Percentiles rank a stretch among this genome's conserved stretches.
Evolutionary conservation across 2,888 invertebrate genomes (phyloP).

Genomic region (Drosophila subsilvestris): DNA sequence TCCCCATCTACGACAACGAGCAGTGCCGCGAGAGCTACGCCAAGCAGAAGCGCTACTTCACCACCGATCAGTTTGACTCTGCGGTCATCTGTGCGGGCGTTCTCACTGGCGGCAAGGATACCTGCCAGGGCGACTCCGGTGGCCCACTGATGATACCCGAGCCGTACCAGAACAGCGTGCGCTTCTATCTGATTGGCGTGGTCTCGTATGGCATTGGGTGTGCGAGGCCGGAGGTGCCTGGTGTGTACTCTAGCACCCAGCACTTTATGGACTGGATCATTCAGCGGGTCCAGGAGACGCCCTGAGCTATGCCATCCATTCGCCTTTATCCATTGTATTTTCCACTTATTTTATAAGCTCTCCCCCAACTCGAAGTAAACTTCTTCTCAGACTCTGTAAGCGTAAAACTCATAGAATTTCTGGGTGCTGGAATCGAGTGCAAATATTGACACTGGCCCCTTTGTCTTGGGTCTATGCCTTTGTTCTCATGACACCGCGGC

Average conservation of each 20-base stretch:
- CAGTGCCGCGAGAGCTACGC: slow-evolving; percentile 85
- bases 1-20: slow-evolving; percentile 88
- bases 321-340: background rate
- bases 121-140: slow-evolving; percentile 84
- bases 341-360: slow-evolving; percentile 16
- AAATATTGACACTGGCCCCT: slow-evolving; percentile 53
- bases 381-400: slow-evolving; percentile 1
- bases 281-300: slow-evolving; percentile 79
- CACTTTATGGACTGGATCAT: slow-evolving; percentile 87
- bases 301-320: slow-evolving; percentile 31
- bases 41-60: slow-evolving; percentile 66
- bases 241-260: slow-evolving; percentile 87
- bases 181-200: slow-evolving; percentile 86
- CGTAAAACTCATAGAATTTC: slow-evolving; percentile 2
- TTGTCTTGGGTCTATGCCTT: slow-evolving; percentile 50
- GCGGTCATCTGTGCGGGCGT: slow-evolving; percentile 82
- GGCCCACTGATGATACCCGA: slow-evolving; percentile 84
- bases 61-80: slow-evolving; percentile 80
- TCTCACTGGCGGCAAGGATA: slow-evolving; percentile 81
- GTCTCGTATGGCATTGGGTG: slow-evolving; percentile 89
- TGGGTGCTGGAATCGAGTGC: slow-evolving; percentile 18
- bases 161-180: slow-evolving; percentile 37
- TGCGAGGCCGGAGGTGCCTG: slow-evolving; percentile 86
- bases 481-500: slow-evolving; percentile 58
- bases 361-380: slow-evolving; percentile 8